Percentiles rank a stretch among this genome's conserved stretches.
Conservation (phyloP, 2,113 vertebrate species). For the Platanista minor region DNA sequence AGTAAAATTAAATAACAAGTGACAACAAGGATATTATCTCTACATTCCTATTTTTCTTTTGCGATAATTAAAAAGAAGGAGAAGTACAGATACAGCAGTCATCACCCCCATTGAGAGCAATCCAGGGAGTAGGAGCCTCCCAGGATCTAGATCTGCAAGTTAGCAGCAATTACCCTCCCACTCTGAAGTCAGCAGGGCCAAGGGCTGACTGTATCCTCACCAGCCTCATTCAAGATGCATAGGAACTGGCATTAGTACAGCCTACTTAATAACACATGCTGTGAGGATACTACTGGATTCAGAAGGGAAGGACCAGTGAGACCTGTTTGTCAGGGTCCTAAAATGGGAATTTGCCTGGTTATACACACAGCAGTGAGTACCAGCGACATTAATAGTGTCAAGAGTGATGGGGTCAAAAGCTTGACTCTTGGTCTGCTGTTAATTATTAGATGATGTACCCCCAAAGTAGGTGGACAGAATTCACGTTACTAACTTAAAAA, state of each 20-base stretch:
- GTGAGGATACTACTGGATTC: neutral
- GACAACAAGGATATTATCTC: neutral
- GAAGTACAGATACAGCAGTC: neutral
- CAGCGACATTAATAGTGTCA: neutral
- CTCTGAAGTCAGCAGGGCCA: neutral
- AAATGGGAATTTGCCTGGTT: conserved; percentile 15
- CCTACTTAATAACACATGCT: neutral
- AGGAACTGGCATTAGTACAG: neutral
- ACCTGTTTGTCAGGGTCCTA: conserved; percentile 40
- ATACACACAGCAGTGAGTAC: neutral
- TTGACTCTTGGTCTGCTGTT: neutral
- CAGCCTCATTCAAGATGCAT: neutral
- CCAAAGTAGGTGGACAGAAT: neutral
- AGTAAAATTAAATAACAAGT: neutral
- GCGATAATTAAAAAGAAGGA: conserved; percentile 23
- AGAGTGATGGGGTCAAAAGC: neutral
- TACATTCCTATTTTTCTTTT: conserved; percentile 25
- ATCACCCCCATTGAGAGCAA: neutral
- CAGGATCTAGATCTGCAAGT: neutral
- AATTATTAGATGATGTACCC: neutral
- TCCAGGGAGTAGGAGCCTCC: neutral
- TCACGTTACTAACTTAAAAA: neutral
- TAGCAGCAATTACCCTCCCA: neutral
- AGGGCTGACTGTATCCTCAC: neutral
- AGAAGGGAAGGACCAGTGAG: conserved; percentile 24